Conservation (phyloP, 2,113 vertebrate genomes). For the Thamnaconus septentrionalis region DNA sequence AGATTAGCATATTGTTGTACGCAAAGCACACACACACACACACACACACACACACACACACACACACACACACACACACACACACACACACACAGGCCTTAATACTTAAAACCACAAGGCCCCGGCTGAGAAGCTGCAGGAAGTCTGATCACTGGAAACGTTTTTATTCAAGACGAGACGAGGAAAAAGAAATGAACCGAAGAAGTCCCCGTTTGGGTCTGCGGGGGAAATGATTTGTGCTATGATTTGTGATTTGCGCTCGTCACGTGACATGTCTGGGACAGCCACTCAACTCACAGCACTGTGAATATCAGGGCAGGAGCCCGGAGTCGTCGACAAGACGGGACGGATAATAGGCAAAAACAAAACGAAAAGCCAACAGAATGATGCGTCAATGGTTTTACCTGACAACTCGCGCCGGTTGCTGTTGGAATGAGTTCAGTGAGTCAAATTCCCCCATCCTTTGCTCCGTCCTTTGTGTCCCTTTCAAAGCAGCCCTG, state of each 20-base stretch:
- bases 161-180: neutral
- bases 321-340: too few relatives aligned
- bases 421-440: slow-evolving; percentile 58
- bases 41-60: slow-evolving; percentile 4
- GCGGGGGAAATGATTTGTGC: too few relatives aligned
- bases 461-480: slow-evolving; percentile 15
- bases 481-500: neutral
- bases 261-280: too few relatives aligned
- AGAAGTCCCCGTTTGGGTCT: too few relatives aligned
- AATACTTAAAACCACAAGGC: slow-evolving; percentile 8
- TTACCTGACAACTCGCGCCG: neutral
- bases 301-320: too few relatives aligned
- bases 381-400: too few relatives aligned
- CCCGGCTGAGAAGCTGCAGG: slow-evolving; percentile 7
- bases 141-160: slow-evolving; percentile 19
- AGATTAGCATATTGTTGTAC: slow-evolving; percentile 73
- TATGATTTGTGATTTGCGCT: too few relatives aligned
- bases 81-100: slow-evolving; percentile 2
- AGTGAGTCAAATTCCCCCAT: slow-evolving; percentile 32
- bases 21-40: slow-evolving; percentile 17
- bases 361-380: too few relatives aligned
- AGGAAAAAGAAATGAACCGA: too few relatives aligned
- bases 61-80: slow-evolving; percentile 7
- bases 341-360: too few relatives aligned
- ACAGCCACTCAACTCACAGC: too few relatives aligned